These are phyloP conservation scores for Miichthys miiuy DNA, from an alignment of 2,797 vertebrate species.

Conservation along the genomic window DNA sequence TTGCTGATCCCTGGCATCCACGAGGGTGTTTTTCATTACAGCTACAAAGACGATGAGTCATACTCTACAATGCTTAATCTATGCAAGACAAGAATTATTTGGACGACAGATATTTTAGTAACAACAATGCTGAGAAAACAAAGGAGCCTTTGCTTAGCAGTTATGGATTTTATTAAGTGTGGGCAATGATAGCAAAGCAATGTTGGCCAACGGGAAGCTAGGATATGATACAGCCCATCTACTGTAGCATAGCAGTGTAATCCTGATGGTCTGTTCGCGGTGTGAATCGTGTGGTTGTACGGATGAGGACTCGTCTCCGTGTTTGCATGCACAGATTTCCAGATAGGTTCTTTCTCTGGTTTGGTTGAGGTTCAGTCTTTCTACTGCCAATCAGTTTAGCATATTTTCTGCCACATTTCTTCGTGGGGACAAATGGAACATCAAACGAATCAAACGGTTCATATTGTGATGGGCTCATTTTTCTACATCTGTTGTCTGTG, in stretches of 20 bases:
- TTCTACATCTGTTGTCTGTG: slow-evolving; percentile 22
- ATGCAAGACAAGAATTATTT: slow-evolving; percentile 16
- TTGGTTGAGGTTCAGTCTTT: slow-evolving; percentile 13
- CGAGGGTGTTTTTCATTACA: slow-evolving; percentile 18
- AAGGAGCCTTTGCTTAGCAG: slow-evolving; percentile 15
- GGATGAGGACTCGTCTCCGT: not conserved
- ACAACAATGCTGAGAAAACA: slow-evolving; percentile 12
- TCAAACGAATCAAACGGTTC: slow-evolving; percentile 15
- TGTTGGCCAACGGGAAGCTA: slow-evolving; percentile 10
- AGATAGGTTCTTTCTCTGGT: not conserved
- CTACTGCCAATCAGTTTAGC: slow-evolving; percentile 2
- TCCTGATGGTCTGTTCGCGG: not conserved
- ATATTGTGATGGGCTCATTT: slow-evolving; percentile 3
- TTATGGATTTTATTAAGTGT: slow-evolving; percentile 36
- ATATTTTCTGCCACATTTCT: slow-evolving; percentile 11
- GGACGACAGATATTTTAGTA: slow-evolving; percentile 11
- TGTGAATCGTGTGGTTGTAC: not conserved
- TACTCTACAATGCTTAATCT: slow-evolving; percentile 5
- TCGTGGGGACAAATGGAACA: slow-evolving; percentile 8
- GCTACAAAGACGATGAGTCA: slow-evolving; percentile 35
- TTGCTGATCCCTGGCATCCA: not conserved
- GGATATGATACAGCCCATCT: not conserved
- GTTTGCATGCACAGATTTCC: not conserved
- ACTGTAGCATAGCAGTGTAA: not conserved
- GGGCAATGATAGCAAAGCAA: slow-evolving; percentile 12